Evolutionary conservation across 2,888 invertebrate species (phyloP), one percentile per base, ranked within the genome.

Genomic region (Drosophila lacicola): DNA sequence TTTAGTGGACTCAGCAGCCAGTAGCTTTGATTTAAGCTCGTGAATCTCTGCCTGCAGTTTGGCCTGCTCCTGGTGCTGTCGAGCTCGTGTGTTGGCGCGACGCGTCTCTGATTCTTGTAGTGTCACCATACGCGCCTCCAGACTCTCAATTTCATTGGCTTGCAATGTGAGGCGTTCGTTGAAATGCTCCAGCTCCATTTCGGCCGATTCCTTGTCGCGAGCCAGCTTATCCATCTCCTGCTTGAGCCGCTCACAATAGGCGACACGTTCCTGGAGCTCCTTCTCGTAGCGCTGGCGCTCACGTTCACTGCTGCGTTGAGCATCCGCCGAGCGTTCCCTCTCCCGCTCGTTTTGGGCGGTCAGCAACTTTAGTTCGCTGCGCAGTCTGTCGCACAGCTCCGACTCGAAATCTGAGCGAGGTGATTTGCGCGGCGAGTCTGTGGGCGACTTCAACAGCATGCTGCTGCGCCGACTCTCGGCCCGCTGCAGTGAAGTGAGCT

Each of bases 271-370:
- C 17, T 90, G 84, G 14, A 93, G 73, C 67, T 92, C 92, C 36
- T 88, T 92, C 34, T 92, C 92, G 29, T 91, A 91, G 25, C 93
- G 93, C 70, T 88, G 87, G 1, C 92, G 92, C 70, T 91, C 91
- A 37, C 93, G 92, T 37, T 94, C 93, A 33, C 92, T 82, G 81
- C 89, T 88, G 0, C 93, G 92, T 50, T 92, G 93, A 54, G 93
- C 82, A 88, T 94, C 94, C 8, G 79, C 89, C n/a, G 86, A 82
- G 17, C 94, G 91, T 14, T 92, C 90, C 2, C 93, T 92, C 79
- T 94, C 94, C 34, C 93, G 91, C 45, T 94, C 94, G 77, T 94
- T 92, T 87, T 93, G 93, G 0, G 93, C 92, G 50, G 92, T 93
- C 34, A 94, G 85, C 1, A 94, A 82, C 10, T 93, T 92, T 4